Base-by-base conservation (phyloP, 2,797 vertebrate genomes). In the Perodicticus potto region DNA sequence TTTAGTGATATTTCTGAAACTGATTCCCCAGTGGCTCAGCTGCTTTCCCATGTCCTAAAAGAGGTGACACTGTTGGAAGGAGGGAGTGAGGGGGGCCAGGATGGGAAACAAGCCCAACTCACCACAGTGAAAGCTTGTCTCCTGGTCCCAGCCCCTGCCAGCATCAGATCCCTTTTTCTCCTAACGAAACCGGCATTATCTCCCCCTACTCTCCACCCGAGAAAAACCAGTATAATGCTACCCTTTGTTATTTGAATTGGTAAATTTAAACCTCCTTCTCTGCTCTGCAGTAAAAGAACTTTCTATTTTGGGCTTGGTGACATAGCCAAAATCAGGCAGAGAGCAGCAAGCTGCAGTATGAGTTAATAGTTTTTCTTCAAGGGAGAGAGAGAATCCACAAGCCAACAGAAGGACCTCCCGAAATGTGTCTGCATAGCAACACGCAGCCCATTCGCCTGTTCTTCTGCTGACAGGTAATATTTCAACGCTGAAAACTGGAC, bases 221-320 rank as follows among this genome's bases (percentile, higher is more conserved):
- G 76, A 72, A 92, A 69, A 94, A 73, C 84, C 87, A 90, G 86
- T 12, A 96, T 83, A 97, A 97, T 95, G 85, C 89, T 93, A 67
- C 77, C 89, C 94, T 97, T 97, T 97, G 97, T 97, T 96, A 90
- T 65, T 91, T 88, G 95, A 96, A 95, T 84, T 94, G 96, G 97
- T 94, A 97, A 96, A 96, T 97, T 96, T 97, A 96, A 97, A 96
- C 85, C 89, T 96, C 91, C 73, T 95, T 97, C 89, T 85, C 78
- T 90, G 92, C 81, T 96, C 91, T 95, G 94, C 96, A 92, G 53
- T 95, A 95, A 83, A 96, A 96, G 91, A 96, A 97, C 92, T 95
- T 97, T 97, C 97, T 97, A 97, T 96, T 97, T 97, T 94, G 63
- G 91, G 96, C 53, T 97, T 61, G 34, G 94, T 96, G 93, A 96